A percentile compares a stretch with the other conserved stretches of the same genome.
These are phyloP conservation scores for Desmodus rotundus DNA, from an alignment of 2,113 vertebrate species.

Conservation along the genomic window DNA sequence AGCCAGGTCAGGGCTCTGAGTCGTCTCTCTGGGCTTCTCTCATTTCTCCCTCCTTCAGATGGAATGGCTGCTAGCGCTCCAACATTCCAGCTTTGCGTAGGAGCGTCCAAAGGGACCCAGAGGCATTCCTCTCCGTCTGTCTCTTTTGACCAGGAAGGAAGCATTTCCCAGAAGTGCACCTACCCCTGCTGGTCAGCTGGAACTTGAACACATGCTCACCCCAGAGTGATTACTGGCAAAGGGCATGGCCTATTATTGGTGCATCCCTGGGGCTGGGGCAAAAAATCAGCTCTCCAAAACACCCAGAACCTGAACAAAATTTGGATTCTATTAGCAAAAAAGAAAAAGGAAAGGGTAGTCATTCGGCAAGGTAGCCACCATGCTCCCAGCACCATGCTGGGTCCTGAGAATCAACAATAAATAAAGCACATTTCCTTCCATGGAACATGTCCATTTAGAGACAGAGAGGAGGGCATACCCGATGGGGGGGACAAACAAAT, in stretches of 20 bases:
- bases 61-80: not conserved
- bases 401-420: not conserved
- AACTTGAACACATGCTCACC: not conserved
- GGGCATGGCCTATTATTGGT: no score
- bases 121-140: not conserved
- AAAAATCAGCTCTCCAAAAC: not conserved
- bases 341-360: not conserved
- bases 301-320: not conserved
- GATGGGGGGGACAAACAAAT: not conserved
- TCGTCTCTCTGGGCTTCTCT: not conserved
- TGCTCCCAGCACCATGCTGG: not conserved
- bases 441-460: not conserved
- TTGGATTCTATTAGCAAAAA: not conserved
- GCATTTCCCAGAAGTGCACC: not conserved
- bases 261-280: not conserved
- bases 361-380: not conserved
- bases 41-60: not conserved
- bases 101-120: not conserved
- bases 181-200: no score
- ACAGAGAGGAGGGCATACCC: not conserved
- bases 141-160: not conserved
- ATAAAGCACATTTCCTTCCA: not conserved
- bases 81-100: not conserved
- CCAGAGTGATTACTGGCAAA: not conserved
- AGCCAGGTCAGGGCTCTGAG: not conserved